Conservation (phyloP, 2,113 vertebrate species). For the Falcunculus frontatus region DNA sequence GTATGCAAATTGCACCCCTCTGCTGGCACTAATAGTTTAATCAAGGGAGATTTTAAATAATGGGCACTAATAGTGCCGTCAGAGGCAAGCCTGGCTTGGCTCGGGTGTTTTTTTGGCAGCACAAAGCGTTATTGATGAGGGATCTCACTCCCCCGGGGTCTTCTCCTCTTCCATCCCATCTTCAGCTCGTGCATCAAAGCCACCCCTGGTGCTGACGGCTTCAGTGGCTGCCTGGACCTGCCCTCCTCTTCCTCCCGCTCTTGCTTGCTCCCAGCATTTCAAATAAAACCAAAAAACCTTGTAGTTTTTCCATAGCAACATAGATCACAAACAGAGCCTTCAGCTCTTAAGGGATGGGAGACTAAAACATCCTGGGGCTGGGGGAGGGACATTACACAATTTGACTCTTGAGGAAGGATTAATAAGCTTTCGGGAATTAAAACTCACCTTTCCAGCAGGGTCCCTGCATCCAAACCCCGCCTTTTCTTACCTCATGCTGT, state of each 20-base stretch:
- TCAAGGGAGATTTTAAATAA: constrained; percentile 51
- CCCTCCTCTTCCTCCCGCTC: background rate
- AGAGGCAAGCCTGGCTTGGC: background rate
- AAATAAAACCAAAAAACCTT: background rate
- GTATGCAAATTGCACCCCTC: constrained; percentile 42
- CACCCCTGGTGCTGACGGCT: background rate
- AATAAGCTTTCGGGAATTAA: background rate
- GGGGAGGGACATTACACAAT: background rate
- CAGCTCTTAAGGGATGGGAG: background rate
- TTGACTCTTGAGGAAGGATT: background rate
- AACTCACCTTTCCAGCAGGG: background rate
- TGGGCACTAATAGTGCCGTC: background rate
- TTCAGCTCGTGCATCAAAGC: background rate
- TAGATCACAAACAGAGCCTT: background rate
- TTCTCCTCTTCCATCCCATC: background rate
- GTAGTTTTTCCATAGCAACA: constrained; percentile 39
- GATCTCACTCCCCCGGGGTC: background rate
- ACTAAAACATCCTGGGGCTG: background rate
- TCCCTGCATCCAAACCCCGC: background rate
- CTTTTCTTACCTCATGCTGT: background rate
- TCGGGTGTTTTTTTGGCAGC: background rate
- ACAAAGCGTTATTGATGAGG: background rate
- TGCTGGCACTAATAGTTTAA: constrained; percentile 40
- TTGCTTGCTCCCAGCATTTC: background rate
- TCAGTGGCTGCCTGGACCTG: background rate